phyloP scores from a whole-genome alignment of 1,140 invertebrate genomes.

The Zaprionus capensis region DNA sequence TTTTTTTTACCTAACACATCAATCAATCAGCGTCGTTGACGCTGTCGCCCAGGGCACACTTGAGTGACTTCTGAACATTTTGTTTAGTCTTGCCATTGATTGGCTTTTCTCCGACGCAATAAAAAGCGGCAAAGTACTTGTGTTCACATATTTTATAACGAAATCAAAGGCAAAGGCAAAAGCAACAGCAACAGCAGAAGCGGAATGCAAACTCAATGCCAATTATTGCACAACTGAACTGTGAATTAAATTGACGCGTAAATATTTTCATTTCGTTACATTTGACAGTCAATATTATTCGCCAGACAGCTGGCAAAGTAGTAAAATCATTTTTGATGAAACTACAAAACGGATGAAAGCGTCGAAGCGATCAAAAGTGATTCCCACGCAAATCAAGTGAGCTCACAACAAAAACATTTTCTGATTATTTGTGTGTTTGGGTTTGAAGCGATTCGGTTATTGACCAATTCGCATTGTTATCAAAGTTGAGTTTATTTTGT shows the following conservation, averaged over 20 bases:
- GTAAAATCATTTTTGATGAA: conserved; percentile 9
- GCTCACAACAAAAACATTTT: conserved; percentile 11
- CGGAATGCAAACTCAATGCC: conserved; percentile 37
- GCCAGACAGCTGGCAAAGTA: conserved; percentile 10
- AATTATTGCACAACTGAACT: conserved; percentile 55
- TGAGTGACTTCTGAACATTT: conserved; percentile 32
- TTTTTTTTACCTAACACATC: conserved; percentile 25
- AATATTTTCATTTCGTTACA: conserved; percentile 70
- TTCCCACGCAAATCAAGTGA: conserved; percentile 3
- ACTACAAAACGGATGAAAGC: conserved; percentile 15
- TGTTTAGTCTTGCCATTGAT: conserved; percentile 46
- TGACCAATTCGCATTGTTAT: conserved; percentile 11
- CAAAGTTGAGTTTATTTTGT: conserved; percentile 7
- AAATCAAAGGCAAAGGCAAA: conserved; percentile 32
- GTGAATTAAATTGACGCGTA: conserved; percentile 67
- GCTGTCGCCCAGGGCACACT: conserved; percentile 23
- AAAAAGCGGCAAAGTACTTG: conserved; percentile 47
- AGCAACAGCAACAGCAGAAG: not conserved
- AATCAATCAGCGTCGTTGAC: conserved; percentile 51
- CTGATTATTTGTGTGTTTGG: conserved; percentile 11
- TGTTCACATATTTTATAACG: conserved; percentile 35
- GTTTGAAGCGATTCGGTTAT: conserved; percentile 10
- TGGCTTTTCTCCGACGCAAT: conserved; percentile 60
- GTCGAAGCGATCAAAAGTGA: conserved; percentile 1
- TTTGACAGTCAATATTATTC: conserved; percentile 20